These are phyloP conservation scores for Octonoba sinensis DNA, from an alignment of 2,888 invertebrate species.

Conservation along the genomic window DNA sequence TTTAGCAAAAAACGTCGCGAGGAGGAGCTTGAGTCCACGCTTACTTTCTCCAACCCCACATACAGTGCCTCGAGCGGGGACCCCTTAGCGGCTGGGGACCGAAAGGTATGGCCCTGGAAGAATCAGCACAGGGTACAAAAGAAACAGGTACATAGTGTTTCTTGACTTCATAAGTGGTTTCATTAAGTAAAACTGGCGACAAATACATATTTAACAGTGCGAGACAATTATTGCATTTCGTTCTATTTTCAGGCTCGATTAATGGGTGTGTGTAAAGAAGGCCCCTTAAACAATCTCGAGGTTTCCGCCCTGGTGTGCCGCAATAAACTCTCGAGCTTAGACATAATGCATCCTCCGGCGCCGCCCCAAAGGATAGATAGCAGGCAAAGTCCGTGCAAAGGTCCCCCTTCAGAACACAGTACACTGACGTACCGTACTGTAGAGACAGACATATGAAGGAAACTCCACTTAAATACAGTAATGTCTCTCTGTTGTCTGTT, in stretches of 20 bases:
- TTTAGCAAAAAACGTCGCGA: constrained; percentile 67
- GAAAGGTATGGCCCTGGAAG: constrained; percentile 70
- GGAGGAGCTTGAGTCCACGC: constrained; percentile 75
- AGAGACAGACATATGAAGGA: constrained; percentile 58
- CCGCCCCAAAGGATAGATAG: constrained; percentile 58
- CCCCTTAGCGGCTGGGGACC: constrained; percentile 71
- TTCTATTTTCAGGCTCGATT: constrained; percentile 73
- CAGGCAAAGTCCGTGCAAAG: constrained; percentile 55
- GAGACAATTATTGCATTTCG: neutral
- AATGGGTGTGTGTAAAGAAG: constrained; percentile 64
- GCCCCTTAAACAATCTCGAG: constrained; percentile 69
- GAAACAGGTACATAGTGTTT: constrained; percentile 52
- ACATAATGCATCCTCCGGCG: constrained; percentile 42
- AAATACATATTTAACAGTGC: too few relatives aligned
- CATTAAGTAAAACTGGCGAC: too few relatives aligned
- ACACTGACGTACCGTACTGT: constrained; percentile 51
- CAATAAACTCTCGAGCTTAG: constrained; percentile 61
- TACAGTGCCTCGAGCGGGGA: constrained; percentile 78
- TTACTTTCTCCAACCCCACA: constrained; percentile 91
- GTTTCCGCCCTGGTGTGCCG: constrained; percentile 67
- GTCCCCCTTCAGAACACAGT: constrained; percentile 16
- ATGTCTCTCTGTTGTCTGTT: too few relatives aligned
- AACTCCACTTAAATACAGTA: neutral
- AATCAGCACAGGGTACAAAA: constrained; percentile 42
- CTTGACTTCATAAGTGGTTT: too few relatives aligned